Evolutionary conservation across 2,113 vertebrate genomes (phyloP), one percentile per base, ranked within the genome.

Genomic region (Pogona vitticeps): DNA sequence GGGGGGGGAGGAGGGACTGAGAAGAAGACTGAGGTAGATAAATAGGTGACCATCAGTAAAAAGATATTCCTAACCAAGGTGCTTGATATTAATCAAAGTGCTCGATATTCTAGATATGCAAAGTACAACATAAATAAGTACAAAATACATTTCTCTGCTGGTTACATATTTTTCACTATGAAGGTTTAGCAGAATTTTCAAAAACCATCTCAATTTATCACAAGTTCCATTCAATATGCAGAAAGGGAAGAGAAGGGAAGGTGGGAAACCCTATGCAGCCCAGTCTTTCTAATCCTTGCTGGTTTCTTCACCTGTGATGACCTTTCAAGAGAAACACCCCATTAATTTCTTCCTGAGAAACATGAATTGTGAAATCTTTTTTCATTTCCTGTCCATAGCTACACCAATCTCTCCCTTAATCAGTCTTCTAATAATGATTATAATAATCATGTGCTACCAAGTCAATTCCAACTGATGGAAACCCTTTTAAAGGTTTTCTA

Each of bases 41-140:
- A 12, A 1, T 0, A 0, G 0, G 1, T 7, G 0, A 52, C 7
- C 0, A 31, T 15, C 26, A 36, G 0, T 17, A 8, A n/a, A 83
- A 89, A 80, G 0, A 0, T 36, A 58, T 33, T 9, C 46, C 80
- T 75, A 0, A 0, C 0, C 26, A 23, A 46, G 65, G 80, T 9
- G 46, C 46, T 52, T 6, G 46, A 52, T 52, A 52, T 10, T 10
- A n/a, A 0, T 0, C 26, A 23, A 46, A 70, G 80, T 9, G 46
- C 46, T 52, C 5, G 46, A 52, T 52, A 52, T 10, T 10, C n/a
- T 63, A 42, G 52, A 33, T 31, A 65, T 33, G 28, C n/a, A 15
- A 6, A 36, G 23, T 2, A 46, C 12, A 33, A 42, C 13, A 63
- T 28, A 76, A 67, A 33, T 65, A 65, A 38, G 20, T 38, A 80